Base-by-base conservation (phyloP, 2,888 invertebrate genomes). In the Synergus japonicus region DNA sequence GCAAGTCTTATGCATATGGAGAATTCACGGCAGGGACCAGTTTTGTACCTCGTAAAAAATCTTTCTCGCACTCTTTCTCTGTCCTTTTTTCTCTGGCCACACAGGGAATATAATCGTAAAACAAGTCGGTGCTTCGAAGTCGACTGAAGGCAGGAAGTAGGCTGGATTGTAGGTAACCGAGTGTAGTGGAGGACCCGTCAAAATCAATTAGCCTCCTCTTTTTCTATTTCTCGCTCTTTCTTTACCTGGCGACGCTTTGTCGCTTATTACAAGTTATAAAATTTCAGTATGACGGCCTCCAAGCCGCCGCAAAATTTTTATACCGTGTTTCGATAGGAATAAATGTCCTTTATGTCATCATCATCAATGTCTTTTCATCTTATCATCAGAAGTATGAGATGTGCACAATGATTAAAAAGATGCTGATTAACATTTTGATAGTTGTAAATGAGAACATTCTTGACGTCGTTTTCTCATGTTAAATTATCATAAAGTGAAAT, bases 181-280 rank as follows among this genome's bases (percentile, higher is more conserved):
- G 84, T 80, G 58, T 81, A 82, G 85, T 83, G 84, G 86, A 86
- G 86, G 88, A 88, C 88, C 89, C 90, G 89, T 90, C 90, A 88
- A 90, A 90, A 90, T 85, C 86, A 85, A 85, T 85, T 86, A 85
- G 86, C 83, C 85, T 81, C 66, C 65, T 65, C 77, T 58, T 79
- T 79, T 81, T 79, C 79, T 67, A 80, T 79, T 80, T 78, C 78
- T 79, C 80, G 77, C 77, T 83, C 81, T 84, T 76, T 79, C 78
- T 81, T 81, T 80, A 79, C 73, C 49, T 79, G 73, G 79, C 79
- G 79, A 83, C 81, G 83, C 80, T 86, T 86, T 87, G 85, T 87
- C 87, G 88, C 88, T 90, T 89, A 90, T 90, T 90, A 90, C 87
- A 88, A 89, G 90, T 90, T 90, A 88, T 89, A 89, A 90, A 88